phyloP scores from a whole-genome alignment of 2,797 vertebrate species.

The Ceryle rudis region DNA sequence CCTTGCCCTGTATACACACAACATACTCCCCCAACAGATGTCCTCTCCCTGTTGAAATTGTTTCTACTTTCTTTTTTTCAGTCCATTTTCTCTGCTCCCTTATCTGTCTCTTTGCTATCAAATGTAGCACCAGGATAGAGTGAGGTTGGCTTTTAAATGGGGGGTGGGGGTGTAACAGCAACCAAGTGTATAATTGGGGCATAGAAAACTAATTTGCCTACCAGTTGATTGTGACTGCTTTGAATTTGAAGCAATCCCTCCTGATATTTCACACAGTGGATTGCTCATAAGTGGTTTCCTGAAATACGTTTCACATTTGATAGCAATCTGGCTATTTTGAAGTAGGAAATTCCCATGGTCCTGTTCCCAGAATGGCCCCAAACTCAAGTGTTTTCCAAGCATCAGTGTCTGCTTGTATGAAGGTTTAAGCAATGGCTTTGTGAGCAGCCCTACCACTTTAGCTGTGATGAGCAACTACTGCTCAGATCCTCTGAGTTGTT shows the following conservation, averaged over 20 bases:
- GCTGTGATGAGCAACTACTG: not conserved
- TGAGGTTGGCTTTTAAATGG: not conserved
- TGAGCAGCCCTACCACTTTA: not conserved
- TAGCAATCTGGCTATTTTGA: not conserved
- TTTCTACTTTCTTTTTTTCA: not conserved
- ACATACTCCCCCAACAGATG: not conserved
- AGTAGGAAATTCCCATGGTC: not conserved
- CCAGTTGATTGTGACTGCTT: conserved; percentile 39
- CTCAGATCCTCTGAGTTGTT: not conserved
- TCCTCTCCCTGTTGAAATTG: not conserved
- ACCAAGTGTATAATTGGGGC: conserved; percentile 42
- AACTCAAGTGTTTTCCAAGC: not conserved
- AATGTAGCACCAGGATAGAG: not conserved
- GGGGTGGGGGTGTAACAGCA: not conserved
- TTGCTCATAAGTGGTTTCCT: not conserved
- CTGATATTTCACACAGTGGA: not conserved
- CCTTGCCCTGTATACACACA: not conserved
- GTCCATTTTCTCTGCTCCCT: not conserved
- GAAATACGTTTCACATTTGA: not conserved
- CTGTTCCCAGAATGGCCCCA: not conserved
- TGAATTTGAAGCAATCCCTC: conserved; percentile 19
- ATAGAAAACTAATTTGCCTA: not conserved
- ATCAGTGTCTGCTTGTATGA: not conserved
- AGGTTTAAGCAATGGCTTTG: not conserved
- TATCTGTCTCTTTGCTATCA: not conserved